Base-by-base conservation (phyloP, 2,888 invertebrate genomes). In the Nomada fucata region DNA sequence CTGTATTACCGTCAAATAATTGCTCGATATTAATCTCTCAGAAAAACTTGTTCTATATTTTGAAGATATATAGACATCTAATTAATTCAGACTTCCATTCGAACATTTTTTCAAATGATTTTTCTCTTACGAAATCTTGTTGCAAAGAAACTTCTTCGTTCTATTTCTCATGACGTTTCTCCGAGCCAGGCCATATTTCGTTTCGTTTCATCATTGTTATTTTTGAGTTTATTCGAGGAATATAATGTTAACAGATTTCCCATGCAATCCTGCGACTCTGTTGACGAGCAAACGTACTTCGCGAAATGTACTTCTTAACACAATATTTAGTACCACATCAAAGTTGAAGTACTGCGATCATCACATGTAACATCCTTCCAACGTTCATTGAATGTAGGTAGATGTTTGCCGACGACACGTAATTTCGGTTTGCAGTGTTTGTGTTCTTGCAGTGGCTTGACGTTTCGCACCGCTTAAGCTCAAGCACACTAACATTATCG, bases 381-480 rank as follows among this genome's bases (percentile, higher is more conserved):
- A 26, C 61, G 63, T 65, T 53, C 69, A 44, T 68, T 64, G 67
- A 20, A 55, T 44, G 36, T 36, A 36, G 36, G 44, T 55, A 73
- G 36, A 71, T 81, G 86, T 86, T 85, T 82, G 69, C 53, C 65
- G 59, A 63, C 69, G 67, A 72, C 76, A 71, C 76, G 80, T 67
- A 86, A 82, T 86, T 86, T 86, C 72, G 74, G 72, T 74, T 74
- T 75, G 67, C 75, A 77, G 85, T 82, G 84, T 86, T 86, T 86
- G 63, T 72, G 42, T 53, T 77, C 77, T 74, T 64, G 73, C 61
- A 63, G 68, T 36, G 65, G 44, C 50, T 72, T 59, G 74, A 63
- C 42, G 77, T 63, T 77, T 80, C 71, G 15, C 67, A 42, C 50
- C 67, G 52, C 67, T 80, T 63, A 57, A 55, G 61, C 52, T 67